These are phyloP conservation scores for Hemaris fuciformis DNA, from an alignment of 2,888 invertebrate species.

Conservation along the genomic window DNA sequence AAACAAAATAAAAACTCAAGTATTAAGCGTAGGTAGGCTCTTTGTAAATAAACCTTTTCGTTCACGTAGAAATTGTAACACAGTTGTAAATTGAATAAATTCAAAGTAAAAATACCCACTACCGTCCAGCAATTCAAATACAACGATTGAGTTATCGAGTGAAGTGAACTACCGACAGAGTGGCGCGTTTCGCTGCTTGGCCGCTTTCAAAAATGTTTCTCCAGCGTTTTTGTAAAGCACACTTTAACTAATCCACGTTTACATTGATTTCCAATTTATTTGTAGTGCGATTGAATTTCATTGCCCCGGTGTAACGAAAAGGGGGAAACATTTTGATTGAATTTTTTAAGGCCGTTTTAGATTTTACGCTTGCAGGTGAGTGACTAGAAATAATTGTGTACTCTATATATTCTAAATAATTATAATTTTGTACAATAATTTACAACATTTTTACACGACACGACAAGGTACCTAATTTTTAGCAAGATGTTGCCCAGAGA, in stretches of 20 bases:
- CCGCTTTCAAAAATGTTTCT: background rate
- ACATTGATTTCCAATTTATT: background rate
- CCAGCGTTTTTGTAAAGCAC: background rate
- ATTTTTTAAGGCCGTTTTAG: too few species aligned
- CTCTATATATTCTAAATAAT: too few species aligned
- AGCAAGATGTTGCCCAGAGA: too few species aligned
- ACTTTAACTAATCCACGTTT: background rate
- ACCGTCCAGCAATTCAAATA: conserved; percentile 5
- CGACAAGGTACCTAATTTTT: too few species aligned
- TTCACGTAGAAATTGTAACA: background rate
- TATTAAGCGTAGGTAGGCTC: too few species aligned
- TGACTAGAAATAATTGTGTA: too few species aligned
- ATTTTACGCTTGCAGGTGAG: too few species aligned
- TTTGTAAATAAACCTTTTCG: too few species aligned
- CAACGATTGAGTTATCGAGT: conserved; percentile 19
- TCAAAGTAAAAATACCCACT: background rate
- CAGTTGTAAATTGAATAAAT: background rate
- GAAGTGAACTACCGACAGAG: conserved; percentile 21
- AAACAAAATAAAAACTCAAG: too few species aligned
- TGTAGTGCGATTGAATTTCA: background rate
- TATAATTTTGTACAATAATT: too few species aligned
- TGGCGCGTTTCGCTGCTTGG: background rate
- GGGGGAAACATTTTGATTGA: too few species aligned
- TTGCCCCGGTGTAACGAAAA: background rate
- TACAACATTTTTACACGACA: too few species aligned